These are phyloP conservation scores for Pseudomyrmex gracilis DNA, from an alignment of 1,140 invertebrate genomes.

Conservation along the genomic window DNA sequence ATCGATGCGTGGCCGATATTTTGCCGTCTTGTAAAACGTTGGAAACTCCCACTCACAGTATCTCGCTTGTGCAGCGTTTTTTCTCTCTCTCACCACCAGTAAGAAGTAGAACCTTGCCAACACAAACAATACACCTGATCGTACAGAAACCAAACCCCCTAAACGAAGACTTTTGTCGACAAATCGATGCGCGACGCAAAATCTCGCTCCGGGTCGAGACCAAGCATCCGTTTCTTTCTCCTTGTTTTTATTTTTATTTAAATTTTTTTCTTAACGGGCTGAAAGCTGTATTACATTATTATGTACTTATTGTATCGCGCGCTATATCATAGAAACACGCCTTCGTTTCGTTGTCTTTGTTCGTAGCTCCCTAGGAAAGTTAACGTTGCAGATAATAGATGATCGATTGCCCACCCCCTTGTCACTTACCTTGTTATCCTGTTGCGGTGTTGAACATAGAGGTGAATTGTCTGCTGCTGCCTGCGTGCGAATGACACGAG, in stretches of 20 bases:
- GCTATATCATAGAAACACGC: slow-evolving; percentile 50
- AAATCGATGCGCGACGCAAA: slow-evolving; percentile 72
- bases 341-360: slow-evolving; percentile 57
- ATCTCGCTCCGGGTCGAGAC: slow-evolving; percentile 31
- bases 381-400: slow-evolving; percentile 62
- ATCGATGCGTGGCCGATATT: slow-evolving; percentile 74
- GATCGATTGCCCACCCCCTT: slow-evolving; percentile 45
- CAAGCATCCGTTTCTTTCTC: slow-evolving; percentile 27
- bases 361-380: slow-evolving; percentile 57
- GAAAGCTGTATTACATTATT: slow-evolving; percentile 53
- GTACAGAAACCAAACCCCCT: slow-evolving; percentile 60
- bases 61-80: slow-evolving; percentile 86
- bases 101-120: slow-evolving; percentile 83
- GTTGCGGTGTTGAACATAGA: slow-evolving; percentile 60
- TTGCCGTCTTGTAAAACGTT: slow-evolving; percentile 84
- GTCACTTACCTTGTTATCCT: slow-evolving; percentile 51
- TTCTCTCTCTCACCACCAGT: slow-evolving; percentile 80
- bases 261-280: slow-evolving; percentile 2
- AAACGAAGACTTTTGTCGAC: slow-evolving; percentile 65
- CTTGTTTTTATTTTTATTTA: slow-evolving; percentile 2
- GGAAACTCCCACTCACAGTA: slow-evolving; percentile 84
- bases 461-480: slow-evolving; percentile 61
- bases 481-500: slow-evolving; percentile 61
- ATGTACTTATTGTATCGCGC: slow-evolving; percentile 49
- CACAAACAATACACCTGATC: slow-evolving; percentile 74